Evolutionary conservation across 1,140 invertebrate genomes (phyloP).

Genomic region (Drosophila novamexicana): DNA sequence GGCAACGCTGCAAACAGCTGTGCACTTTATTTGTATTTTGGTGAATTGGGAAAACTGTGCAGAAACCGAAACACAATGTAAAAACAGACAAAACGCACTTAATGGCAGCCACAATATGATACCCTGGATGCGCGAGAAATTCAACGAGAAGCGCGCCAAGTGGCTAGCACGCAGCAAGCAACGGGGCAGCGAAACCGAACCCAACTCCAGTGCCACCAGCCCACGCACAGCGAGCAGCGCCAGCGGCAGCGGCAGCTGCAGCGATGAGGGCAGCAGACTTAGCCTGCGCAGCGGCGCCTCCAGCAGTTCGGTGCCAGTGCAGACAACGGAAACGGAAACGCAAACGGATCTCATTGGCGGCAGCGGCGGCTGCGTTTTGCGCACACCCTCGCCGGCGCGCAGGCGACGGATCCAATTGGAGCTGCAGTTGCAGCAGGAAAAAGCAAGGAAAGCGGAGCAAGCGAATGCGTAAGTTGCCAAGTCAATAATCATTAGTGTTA

Average conservation of each 20-base stretch:
- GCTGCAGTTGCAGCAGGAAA: slow-evolving; percentile 52
- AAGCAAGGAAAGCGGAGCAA: slow-evolving; percentile 43
- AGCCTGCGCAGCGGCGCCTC: slow-evolving; percentile 37
- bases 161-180: slow-evolving; percentile 76
- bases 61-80: slow-evolving; percentile 35
- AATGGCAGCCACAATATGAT: slow-evolving; percentile 75
- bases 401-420: slow-evolving; percentile 66
- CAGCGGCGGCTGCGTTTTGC: slow-evolving; percentile 58
- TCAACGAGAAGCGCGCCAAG: slow-evolving; percentile 77
- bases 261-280: slow-evolving; percentile 59
- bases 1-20: slow-evolving; percentile 53
- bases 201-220: slow-evolving; percentile 33
- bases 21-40: slow-evolving; percentile 57
- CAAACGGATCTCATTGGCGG: slow-evolving; percentile 57
- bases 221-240: slow-evolving; percentile 18
- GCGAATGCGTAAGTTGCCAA: slow-evolving; percentile 71
- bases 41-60: slow-evolving; percentile 27
- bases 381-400: slow-evolving; percentile 64
- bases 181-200: slow-evolving; percentile 21
- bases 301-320: slow-evolving; percentile 43
- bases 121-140: slow-evolving; percentile 83
- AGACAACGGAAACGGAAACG: slow-evolving; percentile 61
- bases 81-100: slow-evolving; percentile 31
- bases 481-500: slow-evolving; percentile 17
- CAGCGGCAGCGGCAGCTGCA: slow-evolving; percentile 43